Base-by-base conservation (phyloP, 2,113 vertebrate species). In the Stercorarius parasiticus region DNA sequence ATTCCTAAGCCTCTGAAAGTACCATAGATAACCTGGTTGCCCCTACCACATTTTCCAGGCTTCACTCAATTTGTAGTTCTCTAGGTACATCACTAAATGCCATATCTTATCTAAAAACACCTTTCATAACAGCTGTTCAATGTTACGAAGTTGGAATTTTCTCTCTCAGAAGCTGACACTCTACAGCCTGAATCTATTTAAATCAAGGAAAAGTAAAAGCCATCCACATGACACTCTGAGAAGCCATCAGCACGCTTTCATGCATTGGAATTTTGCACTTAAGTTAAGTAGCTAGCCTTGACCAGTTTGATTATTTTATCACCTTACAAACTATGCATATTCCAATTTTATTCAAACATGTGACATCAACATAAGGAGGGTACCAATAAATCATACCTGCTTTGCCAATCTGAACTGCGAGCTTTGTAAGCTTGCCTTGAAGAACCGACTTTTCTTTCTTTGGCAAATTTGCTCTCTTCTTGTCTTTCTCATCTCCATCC, bases 401-500 rank as follows among this genome's bases (percentile, higher is more conserved):
- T 99, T 99, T 99, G 96, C 99, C 99, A 96, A 99, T 99, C 97
- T 99, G 99, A 82, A 99, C 99, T 22, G 99, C 99, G 4, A 99
- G 97, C 96, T 99, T 99, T 85, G 99, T 99, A 81, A 99, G 99
- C 94, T 99, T 99, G 78, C 99, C 99, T 96, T 99, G 99, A 72
- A 99, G 98, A 94, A 99, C 99, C 5, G 99, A 99, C 96, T 99
- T 99, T 94, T 99, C 99, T 95, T 99, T 99, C 98, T 99, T 99
- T 96, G 99, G 98, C 98, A 99, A 93, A 96, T 98, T 99, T 97
- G 99, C 49, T 98, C 99, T 99, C 97, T 99, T 99, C 97, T 99
- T 99, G 96, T 99, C 99, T 89, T 98, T 98, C 74, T 98, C 98
- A 84, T 99, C 99, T 52, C 98, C 98, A 67, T 99, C 99, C 25